Evolutionary conservation across 2,113 vertebrate genomes (phyloP), one percentile per base, ranked within the genome.

Genomic region (Sceloporus tristichus): DNA sequence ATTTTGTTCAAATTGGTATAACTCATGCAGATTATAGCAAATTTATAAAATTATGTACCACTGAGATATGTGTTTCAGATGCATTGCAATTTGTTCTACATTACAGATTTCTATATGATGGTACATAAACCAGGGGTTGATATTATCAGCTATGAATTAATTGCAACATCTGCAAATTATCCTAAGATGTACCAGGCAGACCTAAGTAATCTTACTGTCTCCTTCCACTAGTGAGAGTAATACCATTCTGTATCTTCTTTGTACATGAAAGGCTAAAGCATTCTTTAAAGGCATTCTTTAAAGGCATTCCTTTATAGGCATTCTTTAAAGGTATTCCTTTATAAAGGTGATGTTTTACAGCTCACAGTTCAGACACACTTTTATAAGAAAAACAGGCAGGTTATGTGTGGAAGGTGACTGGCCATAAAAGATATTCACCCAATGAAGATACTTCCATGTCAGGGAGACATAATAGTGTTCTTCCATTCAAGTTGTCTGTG

Each of bases 151-250:
- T 79, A 94, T 84, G 40, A 89, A 90, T 92, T 96, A 97, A 97
- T 96, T 96, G 95, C 93, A 94, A 93, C 93, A 95, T 94, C 93
- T 66, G 94, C 94, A 96, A 97, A 94, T 93, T 92, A 94, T 92
- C 92, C 89, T 65, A 92, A 92, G 93, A 95, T 94, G 93, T 87
- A 0, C 89, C 82, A 92, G 94, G 94, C 95, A 97, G 96, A 96
- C 95, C 95, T 95, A 93, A 91, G 82, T 86, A 87, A 93, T 89
- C 90, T 94, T 92, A 34, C 34, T 94, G 93, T 93, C 90, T 91
- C 92, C 92, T 96, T 96, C 89, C 62, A 80, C 85, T 90, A 92
- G 91, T 95, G 91, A 95, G 92, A 91, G 90, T 79, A 94, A 85
- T 77, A 87, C 54, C 74, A 85, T 92, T 91, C 89, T 94, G 84